Percentiles rank a stretch among this genome's conserved stretches.
Conservation (phyloP, 2,113 vertebrate genomes). For the Sylvia atricapilla region DNA sequence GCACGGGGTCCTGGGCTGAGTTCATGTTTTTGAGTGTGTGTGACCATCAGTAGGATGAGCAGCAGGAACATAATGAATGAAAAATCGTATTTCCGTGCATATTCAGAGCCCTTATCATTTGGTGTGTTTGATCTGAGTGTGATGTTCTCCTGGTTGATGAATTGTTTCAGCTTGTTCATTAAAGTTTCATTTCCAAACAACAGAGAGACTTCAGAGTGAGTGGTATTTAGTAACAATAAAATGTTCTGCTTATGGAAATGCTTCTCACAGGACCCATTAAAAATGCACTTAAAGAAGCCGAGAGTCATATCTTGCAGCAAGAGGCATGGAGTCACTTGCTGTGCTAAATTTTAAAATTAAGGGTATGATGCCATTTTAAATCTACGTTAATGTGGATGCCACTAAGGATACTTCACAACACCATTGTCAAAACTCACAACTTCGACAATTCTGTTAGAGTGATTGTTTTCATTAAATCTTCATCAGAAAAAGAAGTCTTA, state of each 20-base stretch:
- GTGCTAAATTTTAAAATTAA: neutral
- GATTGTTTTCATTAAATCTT: conserved; percentile 52
- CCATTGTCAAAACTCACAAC: neutral
- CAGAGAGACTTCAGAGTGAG: neutral
- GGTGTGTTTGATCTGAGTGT: neutral
- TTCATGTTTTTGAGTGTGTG: neutral
- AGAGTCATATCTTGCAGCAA: neutral
- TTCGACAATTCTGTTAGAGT: neutral
- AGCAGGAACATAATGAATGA: neutral
- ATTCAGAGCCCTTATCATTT: neutral
- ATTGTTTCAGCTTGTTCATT: neutral
- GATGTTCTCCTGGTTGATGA: neutral
- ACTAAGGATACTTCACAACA: neutral
- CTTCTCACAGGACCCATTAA: conserved; percentile 28
- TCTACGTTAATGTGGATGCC: neutral
- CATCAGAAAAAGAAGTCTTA: neutral
- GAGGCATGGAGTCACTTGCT: neutral
- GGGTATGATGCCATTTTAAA: neutral
- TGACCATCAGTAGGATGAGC: neutral
- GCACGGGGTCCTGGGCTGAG: neutral
- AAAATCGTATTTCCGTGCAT: neutral
- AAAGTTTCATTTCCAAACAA: conserved; percentile 44
- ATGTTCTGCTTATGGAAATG: neutral
- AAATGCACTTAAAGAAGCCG: conserved; percentile 13
- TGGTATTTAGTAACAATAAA: conserved; percentile 42